These are phyloP conservation scores for Lepidocolaptes lacrymiger DNA, from an alignment of 2,797 vertebrate genomes.

Conservation along the genomic window DNA sequence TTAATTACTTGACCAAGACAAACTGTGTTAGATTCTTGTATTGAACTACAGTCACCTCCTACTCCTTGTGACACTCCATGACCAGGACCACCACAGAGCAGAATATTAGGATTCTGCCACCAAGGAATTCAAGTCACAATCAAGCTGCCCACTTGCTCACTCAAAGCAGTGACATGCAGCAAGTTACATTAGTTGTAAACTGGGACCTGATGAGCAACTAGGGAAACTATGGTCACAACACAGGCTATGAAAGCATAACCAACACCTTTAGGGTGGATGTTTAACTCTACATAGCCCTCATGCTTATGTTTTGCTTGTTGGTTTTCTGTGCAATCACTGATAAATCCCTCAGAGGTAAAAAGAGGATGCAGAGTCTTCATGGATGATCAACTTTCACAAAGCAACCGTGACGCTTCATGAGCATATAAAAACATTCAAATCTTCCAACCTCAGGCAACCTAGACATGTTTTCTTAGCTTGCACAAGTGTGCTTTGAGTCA, in stretches of 20 bases:
- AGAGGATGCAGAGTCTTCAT: background rate
- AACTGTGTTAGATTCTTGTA: background rate
- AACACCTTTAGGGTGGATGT: background rate
- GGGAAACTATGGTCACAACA: background rate
- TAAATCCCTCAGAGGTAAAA: background rate
- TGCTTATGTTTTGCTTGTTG: background rate
- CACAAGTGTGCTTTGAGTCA: background rate
- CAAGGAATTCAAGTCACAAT: background rate
- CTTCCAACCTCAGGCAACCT: accelerated
- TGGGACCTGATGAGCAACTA: background rate
- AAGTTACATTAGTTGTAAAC: background rate
- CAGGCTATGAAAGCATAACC: background rate
- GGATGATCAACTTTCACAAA: accelerated
- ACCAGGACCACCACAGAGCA: background rate
- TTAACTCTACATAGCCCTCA: background rate
- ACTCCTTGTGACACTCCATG: background rate
- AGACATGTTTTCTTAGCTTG: background rate
- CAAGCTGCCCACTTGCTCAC: background rate
- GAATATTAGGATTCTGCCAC: background rate
- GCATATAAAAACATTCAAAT: background rate
- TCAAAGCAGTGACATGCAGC: background rate
- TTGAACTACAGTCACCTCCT: accelerated
- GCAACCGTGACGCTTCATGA: background rate
- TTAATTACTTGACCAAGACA: background rate
- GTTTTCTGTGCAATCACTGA: background rate